phyloP scores from a whole-genome alignment of 1,140 invertebrate species.

The Saxidomus purpurata region DNA sequence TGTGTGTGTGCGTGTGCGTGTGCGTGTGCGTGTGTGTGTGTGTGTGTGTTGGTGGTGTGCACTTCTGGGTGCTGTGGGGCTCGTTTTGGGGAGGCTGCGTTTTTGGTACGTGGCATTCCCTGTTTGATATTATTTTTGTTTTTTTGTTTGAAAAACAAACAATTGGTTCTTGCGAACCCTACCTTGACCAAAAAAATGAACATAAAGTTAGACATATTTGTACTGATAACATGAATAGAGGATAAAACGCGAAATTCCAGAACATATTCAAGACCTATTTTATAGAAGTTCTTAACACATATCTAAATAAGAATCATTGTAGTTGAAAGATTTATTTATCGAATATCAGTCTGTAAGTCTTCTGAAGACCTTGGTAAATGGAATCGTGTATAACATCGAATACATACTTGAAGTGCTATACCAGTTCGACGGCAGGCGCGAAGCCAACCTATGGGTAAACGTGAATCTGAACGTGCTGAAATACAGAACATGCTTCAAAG shows the following conservation, averaged over 20 bases:
- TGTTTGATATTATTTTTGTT: too few species aligned
- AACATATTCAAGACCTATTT: conserved; percentile 33
- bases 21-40: too few species aligned
- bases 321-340: conserved; percentile 31
- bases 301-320: background rate
- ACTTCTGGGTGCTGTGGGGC: too few species aligned
- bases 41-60: too few species aligned
- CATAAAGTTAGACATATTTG: background rate
- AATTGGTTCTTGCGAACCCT: too few species aligned
- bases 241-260: conserved; percentile 24
- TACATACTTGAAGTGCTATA: conserved; percentile 52
- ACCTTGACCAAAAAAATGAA: too few species aligned
- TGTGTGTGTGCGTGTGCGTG: too few species aligned
- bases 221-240: background rate
- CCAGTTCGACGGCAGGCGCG: conserved; percentile 62
- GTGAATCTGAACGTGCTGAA: too few species aligned
- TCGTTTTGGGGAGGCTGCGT: too few species aligned
- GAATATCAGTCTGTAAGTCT: conserved; percentile 53
- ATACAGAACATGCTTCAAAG: too few species aligned
- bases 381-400: conserved; percentile 50
- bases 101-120: too few species aligned
- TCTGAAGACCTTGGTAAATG: conserved; percentile 51
- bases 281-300: conserved; percentile 20
- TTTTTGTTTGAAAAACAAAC: background rate
- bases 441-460: too few species aligned